phyloP scores from a whole-genome alignment of 2,113 vertebrate genomes.

The Ptychochromis oligacanthus region DNA sequence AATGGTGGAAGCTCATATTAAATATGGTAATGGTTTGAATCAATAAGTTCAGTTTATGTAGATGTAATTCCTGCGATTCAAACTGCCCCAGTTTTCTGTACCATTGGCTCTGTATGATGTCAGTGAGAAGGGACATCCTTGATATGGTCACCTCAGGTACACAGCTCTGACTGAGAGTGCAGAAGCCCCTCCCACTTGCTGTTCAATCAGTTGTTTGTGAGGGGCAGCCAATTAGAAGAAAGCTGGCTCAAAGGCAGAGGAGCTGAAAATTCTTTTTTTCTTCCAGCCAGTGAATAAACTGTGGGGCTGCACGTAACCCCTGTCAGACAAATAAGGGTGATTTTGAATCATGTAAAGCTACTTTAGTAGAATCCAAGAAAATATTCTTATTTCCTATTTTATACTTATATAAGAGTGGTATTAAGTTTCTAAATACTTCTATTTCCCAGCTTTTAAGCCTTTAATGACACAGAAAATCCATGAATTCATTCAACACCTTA shows the following conservation, averaged over 20 bases:
- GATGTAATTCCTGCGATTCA: background rate
- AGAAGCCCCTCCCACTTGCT: background rate
- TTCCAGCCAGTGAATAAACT: too few relatives aligned
- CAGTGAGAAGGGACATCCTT: too few relatives aligned
- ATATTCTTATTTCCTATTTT: too few relatives aligned
- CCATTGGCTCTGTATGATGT: too few relatives aligned
- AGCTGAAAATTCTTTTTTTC: too few relatives aligned
- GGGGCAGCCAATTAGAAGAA: background rate
- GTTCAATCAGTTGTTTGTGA: background rate
- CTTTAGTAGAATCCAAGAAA: too few relatives aligned
- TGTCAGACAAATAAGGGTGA: too few relatives aligned
- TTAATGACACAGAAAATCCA: background rate
- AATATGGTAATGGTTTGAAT: background rate
- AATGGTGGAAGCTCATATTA: background rate
- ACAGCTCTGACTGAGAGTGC: background rate
- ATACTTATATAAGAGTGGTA: background rate
- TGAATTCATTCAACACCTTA: background rate
- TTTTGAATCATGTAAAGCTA: too few relatives aligned
- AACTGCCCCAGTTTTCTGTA: background rate
- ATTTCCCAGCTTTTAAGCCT: background rate
- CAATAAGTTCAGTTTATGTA: too few relatives aligned
- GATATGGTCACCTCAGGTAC: too few relatives aligned
- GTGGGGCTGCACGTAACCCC: too few relatives aligned
- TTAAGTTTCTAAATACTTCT: background rate
- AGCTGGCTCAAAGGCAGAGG: background rate